phyloP scores from a whole-genome alignment of 2,113 vertebrate genomes.

The Oreochromis spilurus region DNA sequence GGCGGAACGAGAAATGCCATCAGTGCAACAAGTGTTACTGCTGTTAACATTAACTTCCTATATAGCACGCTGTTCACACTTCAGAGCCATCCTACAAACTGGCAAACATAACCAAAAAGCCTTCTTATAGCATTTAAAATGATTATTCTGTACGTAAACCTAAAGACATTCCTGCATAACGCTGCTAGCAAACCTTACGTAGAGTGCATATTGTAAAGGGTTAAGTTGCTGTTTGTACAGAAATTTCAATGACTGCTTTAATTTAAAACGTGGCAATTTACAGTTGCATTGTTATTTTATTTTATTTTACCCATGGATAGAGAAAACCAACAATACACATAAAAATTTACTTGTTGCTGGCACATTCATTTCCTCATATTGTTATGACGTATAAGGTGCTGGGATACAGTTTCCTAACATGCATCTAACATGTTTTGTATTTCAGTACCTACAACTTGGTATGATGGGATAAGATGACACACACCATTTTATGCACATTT shows the following conservation, averaged over 20 bases:
- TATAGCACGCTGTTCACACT: background rate
- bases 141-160: background rate
- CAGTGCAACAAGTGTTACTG: background rate
- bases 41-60: background rate
- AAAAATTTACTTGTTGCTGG: background rate
- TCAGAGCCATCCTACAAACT: background rate
- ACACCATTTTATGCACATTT: rapidly evolving
- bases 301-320: background rate
- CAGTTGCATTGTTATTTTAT: background rate
- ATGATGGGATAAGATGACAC: background rate
- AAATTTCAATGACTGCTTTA: background rate
- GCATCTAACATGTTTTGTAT: background rate
- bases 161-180: background rate
- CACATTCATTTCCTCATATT: background rate
- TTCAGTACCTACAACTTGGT: background rate
- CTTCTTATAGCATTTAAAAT: background rate
- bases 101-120: background rate
- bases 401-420: background rate
- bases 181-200: background rate
- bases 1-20: background rate
- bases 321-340: background rate
- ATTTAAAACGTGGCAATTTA: background rate
- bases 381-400: background rate
- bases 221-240: background rate
- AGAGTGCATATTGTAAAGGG: background rate